phyloP scores from a whole-genome alignment of 2,797 vertebrate species.

The Sebastes vulpes region DNA sequence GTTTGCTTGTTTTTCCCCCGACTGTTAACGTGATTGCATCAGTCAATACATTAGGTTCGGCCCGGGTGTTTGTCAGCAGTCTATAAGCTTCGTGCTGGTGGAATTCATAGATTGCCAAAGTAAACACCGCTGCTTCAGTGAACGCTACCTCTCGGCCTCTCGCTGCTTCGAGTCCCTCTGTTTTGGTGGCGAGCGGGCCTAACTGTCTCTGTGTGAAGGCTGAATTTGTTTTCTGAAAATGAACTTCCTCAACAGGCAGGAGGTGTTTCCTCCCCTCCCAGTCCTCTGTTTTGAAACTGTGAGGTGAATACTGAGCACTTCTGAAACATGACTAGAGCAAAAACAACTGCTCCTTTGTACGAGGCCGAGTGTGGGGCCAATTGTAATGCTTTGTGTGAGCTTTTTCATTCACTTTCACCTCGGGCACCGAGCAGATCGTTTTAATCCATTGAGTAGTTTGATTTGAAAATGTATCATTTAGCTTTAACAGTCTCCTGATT shows the following conservation, averaged over 20 bases:
- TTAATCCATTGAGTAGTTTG: constrained; percentile 48
- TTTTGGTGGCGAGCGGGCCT: constrained; percentile 29
- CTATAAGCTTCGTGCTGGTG: constrained; percentile 28
- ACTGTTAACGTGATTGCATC: constrained; percentile 37
- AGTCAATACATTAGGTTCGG: constrained; percentile 26
- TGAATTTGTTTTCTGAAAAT: constrained; percentile 80
- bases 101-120: constrained; percentile 48
- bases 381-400: constrained; percentile 68
- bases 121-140: constrained; percentile 42
- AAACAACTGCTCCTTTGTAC: constrained; percentile 84
- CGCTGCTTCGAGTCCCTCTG: constrained; percentile 19
- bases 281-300: constrained; percentile 76
- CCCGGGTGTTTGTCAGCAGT: constrained; percentile 41
- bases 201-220: constrained; percentile 62
- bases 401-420: constrained; percentile 65
- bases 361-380: constrained; percentile 58
- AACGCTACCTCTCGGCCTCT: constrained; percentile 23
- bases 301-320: constrained; percentile 83
- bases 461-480: constrained; percentile 38
- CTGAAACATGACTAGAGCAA: constrained; percentile 79
- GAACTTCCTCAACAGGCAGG: constrained; percentile 83
- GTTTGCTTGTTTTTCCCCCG: constrained; percentile 2
- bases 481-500: constrained; percentile 28
- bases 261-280: constrained; percentile 82
- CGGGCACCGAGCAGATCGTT: constrained; percentile 13